Conservation (phyloP, 2,888 invertebrate genomes). For the Clepsis dumicolana region DNA sequence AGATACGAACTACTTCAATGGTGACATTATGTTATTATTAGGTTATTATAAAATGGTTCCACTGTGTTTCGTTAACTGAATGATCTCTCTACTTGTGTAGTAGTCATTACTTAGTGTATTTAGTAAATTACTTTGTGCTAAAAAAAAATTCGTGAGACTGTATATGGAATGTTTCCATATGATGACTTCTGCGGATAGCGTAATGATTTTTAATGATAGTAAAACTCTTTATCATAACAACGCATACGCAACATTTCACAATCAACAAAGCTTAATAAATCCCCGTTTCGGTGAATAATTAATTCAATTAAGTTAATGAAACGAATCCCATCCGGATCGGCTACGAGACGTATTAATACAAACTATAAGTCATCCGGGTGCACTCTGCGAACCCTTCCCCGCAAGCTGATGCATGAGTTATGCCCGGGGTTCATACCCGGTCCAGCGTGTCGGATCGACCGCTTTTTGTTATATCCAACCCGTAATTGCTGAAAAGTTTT, state of each 20-base stretch:
- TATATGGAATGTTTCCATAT: neutral
- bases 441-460: constrained; percentile 69
- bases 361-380: constrained; percentile 80
- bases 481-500: constrained; percentile 86
- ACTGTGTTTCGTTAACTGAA: too few relatives aligned
- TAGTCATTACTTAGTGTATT: too few relatives aligned
- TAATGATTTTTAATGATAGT: too few relatives aligned
- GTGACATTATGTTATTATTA: too few relatives aligned
- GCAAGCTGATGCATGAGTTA: constrained; percentile 60
- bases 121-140: too few relatives aligned
- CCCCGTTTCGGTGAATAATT: constrained; percentile 47
- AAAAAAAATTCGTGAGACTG: too few relatives aligned
- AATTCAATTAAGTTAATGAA: constrained; percentile 72
- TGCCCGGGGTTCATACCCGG: constrained; percentile 62
- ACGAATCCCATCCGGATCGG: constrained; percentile 72
- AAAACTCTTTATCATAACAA: neutral
- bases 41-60: too few relatives aligned
- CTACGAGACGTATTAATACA: constrained; percentile 77
- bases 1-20: too few relatives aligned
- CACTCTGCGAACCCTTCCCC: constrained; percentile 75
- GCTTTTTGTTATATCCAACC: constrained; percentile 84
- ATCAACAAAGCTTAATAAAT: constrained; percentile 38
- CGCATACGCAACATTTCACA: constrained; percentile 20
- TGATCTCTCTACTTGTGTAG: too few relatives aligned
- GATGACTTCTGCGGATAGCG: neutral